These are phyloP conservation scores for Hydropsyche betteni DNA, from an alignment of 2,888 invertebrate genomes.

Conservation along the genomic window DNA sequence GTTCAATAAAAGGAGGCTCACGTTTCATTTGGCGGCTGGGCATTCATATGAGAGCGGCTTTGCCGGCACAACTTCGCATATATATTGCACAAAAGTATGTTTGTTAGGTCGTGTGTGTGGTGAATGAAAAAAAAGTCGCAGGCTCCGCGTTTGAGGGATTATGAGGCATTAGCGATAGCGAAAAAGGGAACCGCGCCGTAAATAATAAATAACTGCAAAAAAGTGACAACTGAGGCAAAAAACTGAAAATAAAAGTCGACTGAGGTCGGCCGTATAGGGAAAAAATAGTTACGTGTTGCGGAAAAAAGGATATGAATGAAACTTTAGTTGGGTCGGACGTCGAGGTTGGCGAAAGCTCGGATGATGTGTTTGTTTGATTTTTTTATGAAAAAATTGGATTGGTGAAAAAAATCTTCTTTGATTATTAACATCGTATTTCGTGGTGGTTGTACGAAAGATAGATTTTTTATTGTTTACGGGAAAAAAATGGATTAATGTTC, in stretches of 20 bases:
- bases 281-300: not conserved
- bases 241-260: constrained; percentile 14
- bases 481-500: too few species aligned
- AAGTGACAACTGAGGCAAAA: constrained; percentile 29
- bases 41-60: constrained; percentile 25
- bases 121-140: not conserved
- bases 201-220: constrained; percentile 35
- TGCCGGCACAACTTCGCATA: not conserved
- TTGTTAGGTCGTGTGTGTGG: too few species aligned
- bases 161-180: constrained; percentile 40
- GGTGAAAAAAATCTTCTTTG: too few species aligned
- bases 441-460: too few species aligned
- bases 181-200: constrained; percentile 32
- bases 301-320: constrained; percentile 3
- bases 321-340: not conserved
- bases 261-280: not conserved
- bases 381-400: too few species aligned
- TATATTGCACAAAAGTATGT: too few species aligned
- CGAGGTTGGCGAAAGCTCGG: not conserved
- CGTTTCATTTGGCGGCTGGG: constrained; percentile 32
- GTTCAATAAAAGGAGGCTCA: constrained; percentile 39
- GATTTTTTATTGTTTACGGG: too few species aligned
- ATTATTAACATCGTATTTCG: too few species aligned
- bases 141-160: constrained; percentile 32
- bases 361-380: too few species aligned